These are phyloP conservation scores for Matsumyia berberina DNA, from an alignment of 2,888 invertebrate species.

Conservation along the genomic window DNA sequence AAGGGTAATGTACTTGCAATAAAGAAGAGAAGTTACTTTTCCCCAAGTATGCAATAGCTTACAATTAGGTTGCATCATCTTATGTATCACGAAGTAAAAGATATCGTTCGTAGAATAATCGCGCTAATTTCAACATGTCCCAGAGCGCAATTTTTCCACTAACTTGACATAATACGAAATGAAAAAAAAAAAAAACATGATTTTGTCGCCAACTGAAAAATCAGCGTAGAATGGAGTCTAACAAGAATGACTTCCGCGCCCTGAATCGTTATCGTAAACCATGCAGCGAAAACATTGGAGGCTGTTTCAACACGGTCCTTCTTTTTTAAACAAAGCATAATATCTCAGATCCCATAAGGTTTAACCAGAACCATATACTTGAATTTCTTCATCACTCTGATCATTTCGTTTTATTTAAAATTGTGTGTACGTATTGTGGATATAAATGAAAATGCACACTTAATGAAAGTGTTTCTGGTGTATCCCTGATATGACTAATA, in stretches of 20 bases:
- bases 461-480: conserved; percentile 16
- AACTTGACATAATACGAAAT: conserved; percentile 25
- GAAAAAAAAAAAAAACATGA: conserved; percentile 22
- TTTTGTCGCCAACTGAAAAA: conserved; percentile 21
- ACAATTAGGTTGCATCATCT: conserved; percentile 20
- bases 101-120: conserved; percentile 79
- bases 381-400: conserved; percentile 30
- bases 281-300: conserved; percentile 16
- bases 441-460: conserved; percentile 12
- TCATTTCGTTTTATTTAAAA: conserved; percentile 37
- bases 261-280: conserved; percentile 6
- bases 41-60: too few species aligned
- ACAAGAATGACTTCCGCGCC: conserved; percentile 29
- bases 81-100: conserved; percentile 38
- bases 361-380: conserved; percentile 23
- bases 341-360: conserved; percentile 42
- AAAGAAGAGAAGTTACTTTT: too few species aligned
- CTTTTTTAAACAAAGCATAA: conserved; percentile 11
- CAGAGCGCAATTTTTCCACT: conserved; percentile 77
- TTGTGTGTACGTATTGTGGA: neutral
- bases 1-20: too few species aligned
- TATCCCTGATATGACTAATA: conserved; percentile 47
- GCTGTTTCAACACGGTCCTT: conserved; percentile 1
- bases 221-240: conserved; percentile 9
- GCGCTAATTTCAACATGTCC: conserved; percentile 84